phyloP scores from a whole-genome alignment of 2,888 invertebrate species.

The Schizaphis graminum region DNA sequence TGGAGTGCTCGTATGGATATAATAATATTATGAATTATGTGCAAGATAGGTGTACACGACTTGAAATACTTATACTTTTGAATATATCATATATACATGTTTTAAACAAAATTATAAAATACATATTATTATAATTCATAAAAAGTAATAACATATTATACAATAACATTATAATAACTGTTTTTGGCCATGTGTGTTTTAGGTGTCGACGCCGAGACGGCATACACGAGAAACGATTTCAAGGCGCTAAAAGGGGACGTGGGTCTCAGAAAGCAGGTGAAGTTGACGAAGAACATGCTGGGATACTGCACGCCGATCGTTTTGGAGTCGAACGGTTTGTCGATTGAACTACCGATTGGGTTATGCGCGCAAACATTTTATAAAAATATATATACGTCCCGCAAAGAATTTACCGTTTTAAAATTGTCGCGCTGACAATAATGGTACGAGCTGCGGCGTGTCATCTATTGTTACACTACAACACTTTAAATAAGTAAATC shows the following conservation, averaged over 20 bases:
- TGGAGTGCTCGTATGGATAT: not conserved
- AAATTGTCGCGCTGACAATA: not conserved
- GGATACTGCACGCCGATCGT: slow-evolving; percentile 87
- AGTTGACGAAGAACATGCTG: slow-evolving; percentile 81
- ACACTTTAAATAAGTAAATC: not conserved
- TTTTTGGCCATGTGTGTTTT: slow-evolving; percentile 67
- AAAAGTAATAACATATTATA: too few relatives aligned
- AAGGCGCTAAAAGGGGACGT: slow-evolving; percentile 79
- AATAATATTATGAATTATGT: not conserved
- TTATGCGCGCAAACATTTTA: not conserved
- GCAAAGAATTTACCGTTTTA: not conserved
- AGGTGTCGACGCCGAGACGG: slow-evolving; percentile 82
- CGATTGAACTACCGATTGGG: not conserved
- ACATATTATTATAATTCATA: too few relatives aligned
- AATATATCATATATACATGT: not conserved
- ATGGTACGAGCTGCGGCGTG: slow-evolving; percentile 17
- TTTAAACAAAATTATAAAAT: too few relatives aligned
- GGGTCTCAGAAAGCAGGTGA: slow-evolving; percentile 81
- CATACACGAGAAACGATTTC: slow-evolving; percentile 86
- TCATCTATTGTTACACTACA: not conserved
- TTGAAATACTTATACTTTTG: not conserved
- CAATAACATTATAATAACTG: too few relatives aligned
- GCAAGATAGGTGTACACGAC: not conserved
- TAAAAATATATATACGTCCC: not conserved
- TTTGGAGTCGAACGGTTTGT: slow-evolving; percentile 84